Evolutionary conservation across 2,113 vertebrate genomes (phyloP).

Genomic region (Pipa parva): DNA sequence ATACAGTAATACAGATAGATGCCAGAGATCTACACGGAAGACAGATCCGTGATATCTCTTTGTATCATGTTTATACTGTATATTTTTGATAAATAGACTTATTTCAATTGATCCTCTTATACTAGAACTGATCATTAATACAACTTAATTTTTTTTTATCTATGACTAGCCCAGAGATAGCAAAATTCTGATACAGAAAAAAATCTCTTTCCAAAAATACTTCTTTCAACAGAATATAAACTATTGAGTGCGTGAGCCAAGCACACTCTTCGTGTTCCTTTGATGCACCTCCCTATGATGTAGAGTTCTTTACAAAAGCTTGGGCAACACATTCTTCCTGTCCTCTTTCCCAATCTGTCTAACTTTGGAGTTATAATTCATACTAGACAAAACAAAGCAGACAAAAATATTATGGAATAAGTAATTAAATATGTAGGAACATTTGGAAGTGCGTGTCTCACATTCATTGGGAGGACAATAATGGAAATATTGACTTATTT

Average conservation of each 20-base stretch:
- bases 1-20: too few species aligned
- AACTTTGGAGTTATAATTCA: constrained; percentile 30
- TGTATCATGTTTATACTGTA: neutral
- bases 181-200: constrained; percentile 13
- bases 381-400: constrained; percentile 1
- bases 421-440: constrained; percentile 42
- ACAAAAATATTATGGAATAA: constrained; percentile 34
- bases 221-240: constrained; percentile 37
- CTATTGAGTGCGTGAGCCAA: constrained; percentile 22
- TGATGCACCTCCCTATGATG: constrained; percentile 20
- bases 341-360: neutral
- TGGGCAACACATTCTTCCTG: constrained; percentile 24
- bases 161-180: neutral
- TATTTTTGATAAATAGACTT: too few species aligned
- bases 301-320: neutral
- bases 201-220: constrained; percentile 15
- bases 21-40: too few species aligned
- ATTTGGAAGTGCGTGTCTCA: constrained; percentile 7
- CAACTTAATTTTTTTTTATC: neutral
- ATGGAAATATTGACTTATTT: constrained; percentile 37
- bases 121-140: neutral
- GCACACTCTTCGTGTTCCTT: constrained; percentile 22
- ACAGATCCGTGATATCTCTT: neutral
- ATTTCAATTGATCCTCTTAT: neutral
- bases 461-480: constrained; percentile 34